Base-by-base conservation (phyloP, 1,140 invertebrate genomes). In the Sipha flava region DNA sequence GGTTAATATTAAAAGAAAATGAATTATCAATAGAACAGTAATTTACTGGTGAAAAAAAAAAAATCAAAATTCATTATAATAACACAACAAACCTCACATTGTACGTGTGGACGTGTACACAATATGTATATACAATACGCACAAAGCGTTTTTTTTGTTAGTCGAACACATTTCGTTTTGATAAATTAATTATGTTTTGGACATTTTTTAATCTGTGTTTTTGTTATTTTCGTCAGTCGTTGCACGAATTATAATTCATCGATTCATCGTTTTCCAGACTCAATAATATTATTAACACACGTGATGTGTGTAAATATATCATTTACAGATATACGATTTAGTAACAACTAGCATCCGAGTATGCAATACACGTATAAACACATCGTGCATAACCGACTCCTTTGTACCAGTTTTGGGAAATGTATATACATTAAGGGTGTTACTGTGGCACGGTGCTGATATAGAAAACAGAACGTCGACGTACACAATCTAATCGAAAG, bases 151-250 rank as follows among this genome's bases (percentile, higher is more conserved):
- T 26, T 52, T 75, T 54, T 23, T 54, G 49, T 75, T 75, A 26
- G 21, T 12, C n/a, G 49, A 40, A 21, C 49, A 75, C 31, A 43
- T 43, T 34, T n/a, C 16, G 12, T 7, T 4, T n/a, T 75, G 47
- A 75, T 31, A 26, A 75, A 75, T 52, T 49, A 52, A 75, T 75
- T 52, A 72, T 52, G 68, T 49, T 52, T 54, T 52, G 72, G 47
- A 49, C 49, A 21, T 75, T 75, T n/a, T 75, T 34, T 75, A 75
- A 75, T 75, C 72, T 29, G 45, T 52, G 72, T 75, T 47, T n/a
- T 75, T 75, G 23, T 72, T 75, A 10, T 45, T 31, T 40, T 45
- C 40, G 40, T 72, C 31, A 62, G 2, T n/a, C 26, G 16, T 10
- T 62, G 47, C 43, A 72, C 26, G n/a, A 12, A 72, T 72, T 52